These are phyloP conservation scores for Thalassophryne amazonica DNA, from an alignment of 2,797 vertebrate genomes.

Conservation along the genomic window DNA sequence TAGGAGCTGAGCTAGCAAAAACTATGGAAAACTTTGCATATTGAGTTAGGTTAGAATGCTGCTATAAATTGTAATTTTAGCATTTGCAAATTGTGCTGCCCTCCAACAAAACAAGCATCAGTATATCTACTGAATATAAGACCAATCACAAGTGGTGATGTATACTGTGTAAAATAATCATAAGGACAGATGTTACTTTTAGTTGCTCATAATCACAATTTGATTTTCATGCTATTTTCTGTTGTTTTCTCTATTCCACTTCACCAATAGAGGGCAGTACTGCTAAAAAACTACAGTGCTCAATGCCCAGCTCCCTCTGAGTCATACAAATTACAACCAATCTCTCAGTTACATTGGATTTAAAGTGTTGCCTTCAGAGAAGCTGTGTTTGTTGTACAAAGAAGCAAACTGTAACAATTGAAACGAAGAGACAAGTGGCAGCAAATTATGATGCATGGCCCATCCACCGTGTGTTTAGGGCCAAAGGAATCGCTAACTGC, in stretches of 20 bases:
- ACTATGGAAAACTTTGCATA: no score
- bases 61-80: no score
- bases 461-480: constrained; percentile 20
- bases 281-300: constrained; percentile 55
- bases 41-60: no score
- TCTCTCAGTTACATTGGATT: constrained; percentile 27
- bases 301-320: constrained; percentile 2
- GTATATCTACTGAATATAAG: no score
- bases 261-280: constrained; percentile 77
- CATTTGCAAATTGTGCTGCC: no score
- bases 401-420: constrained; percentile 18
- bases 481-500: constrained; percentile 31
- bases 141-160: no score
- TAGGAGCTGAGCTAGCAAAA: no score
- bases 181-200: no score
- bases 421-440: constrained; percentile 1
- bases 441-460: constrained; percentile 38
- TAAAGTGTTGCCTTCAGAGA: constrained; percentile 26
- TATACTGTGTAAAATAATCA: no score
- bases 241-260: background rate
- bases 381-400: constrained; percentile 28
- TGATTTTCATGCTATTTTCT: no score
- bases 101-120: no score
- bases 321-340: constrained; percentile 39
- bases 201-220: no score